Base-by-base conservation (phyloP, 2,888 invertebrate genomes). In the Polydrusus pterygomalis region DNA sequence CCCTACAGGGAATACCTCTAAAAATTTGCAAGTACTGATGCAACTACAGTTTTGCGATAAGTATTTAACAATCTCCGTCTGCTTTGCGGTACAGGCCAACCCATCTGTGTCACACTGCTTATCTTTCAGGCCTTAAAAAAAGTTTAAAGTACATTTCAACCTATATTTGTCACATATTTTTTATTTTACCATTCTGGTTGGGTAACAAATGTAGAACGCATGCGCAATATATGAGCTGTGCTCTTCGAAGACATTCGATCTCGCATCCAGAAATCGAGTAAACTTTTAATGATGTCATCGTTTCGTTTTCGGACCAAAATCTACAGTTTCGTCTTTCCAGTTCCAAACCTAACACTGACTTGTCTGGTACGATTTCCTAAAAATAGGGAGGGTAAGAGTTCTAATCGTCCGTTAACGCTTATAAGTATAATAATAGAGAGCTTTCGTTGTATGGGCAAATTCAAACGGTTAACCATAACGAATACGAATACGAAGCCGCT, bases 211-310 rank as follows among this genome's bases (percentile, higher is more conserved):
- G 68, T 1, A 74, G 30, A 9, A 63, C 45, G 45, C 74, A 74
- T 0, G 18, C 34, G 40, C 74, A 74, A 54, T 40, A 47, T 7
- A 30, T 7, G 15, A 69, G 38, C 15, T 74, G 70, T 6, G 56
- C 69, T 13, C 17, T 34, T 9, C 56, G 25, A 3, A 74, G 45
- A 18, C 74, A 74, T 17, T 74, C 74, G 0, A 70, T 64, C 45
- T 74, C 74, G 20, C 74, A 74, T 10, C 51, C 69, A 11, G 74
- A 63, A n/a, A 69, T 45, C 0, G 74, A 74, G 38, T 74, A 74
- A 2, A 63, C 11, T 38, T 30, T 62, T 15, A 69, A 56, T 10
- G 17, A 13, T 15, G 9, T 43, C 18, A 43, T n/a, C 1, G 13
- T 38, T 15, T 45, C 25, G 17, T 40, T 45, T 20, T 74, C 74